Conservation (phyloP, 2,888 invertebrate genomes). For the Aphelenchoides bicaudatus region DNA sequence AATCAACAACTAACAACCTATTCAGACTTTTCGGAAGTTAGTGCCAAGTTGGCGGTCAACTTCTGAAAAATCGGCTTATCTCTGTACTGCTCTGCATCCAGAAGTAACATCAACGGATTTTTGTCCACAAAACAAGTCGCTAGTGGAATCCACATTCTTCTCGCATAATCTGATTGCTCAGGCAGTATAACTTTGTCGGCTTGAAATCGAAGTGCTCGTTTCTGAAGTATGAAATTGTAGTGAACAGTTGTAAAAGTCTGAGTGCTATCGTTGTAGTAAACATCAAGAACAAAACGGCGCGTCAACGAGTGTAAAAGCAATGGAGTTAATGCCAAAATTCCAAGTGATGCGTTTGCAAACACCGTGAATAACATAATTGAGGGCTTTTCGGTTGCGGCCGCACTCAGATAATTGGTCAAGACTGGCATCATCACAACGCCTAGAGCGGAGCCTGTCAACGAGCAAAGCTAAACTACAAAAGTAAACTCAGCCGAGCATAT, state of each 20-base stretch:
- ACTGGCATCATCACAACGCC: conserved; percentile 56
- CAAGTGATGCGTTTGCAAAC: conserved; percentile 51
- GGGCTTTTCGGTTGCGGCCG: conserved; percentile 49
- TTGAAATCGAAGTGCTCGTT: conserved; percentile 47
- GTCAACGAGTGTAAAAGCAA: conserved; percentile 55
- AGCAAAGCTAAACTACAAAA: conserved; percentile 40
- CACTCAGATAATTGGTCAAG: conserved; percentile 48
- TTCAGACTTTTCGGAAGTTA: not conserved
- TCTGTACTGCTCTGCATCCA: conserved; percentile 38
- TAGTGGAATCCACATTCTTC: conserved; percentile 54
- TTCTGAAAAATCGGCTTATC: conserved; percentile 29
- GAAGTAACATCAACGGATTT: conserved; percentile 49
- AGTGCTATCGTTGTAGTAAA: conserved; percentile 50
- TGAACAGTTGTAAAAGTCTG: conserved; percentile 55
- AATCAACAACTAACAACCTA: conserved; percentile 15
- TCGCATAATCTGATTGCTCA: conserved; percentile 40
- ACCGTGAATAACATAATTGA: conserved; percentile 41
- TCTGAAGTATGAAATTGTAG: conserved; percentile 54
- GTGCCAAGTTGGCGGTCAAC: conserved; percentile 21
- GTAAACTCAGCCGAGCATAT: not conserved
- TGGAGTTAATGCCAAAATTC: conserved; percentile 55
- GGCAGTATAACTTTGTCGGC: conserved; percentile 44
- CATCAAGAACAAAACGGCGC: conserved; percentile 53
- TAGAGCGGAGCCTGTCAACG: conserved; percentile 48
- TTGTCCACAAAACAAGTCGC: conserved; percentile 53